Percentiles rank a stretch among this genome's conserved stretches.
Evolutionary conservation across 23 tunicate species (phyloP).

Genomic region (Botrylloides violaceus): DNA sequence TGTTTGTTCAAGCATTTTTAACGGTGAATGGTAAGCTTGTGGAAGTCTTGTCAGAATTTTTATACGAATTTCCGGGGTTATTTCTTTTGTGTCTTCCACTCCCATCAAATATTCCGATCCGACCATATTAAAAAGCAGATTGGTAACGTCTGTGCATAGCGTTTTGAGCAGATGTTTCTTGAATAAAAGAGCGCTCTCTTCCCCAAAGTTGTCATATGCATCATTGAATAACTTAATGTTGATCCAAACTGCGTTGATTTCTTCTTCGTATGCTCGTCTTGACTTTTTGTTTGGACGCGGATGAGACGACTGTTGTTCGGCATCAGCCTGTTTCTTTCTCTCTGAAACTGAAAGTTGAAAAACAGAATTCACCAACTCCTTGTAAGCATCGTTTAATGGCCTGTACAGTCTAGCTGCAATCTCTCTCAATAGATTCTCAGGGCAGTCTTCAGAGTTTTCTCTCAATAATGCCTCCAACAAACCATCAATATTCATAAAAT

Average conservation of each 20-base stretch:
- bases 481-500: slow-evolving; percentile 53
- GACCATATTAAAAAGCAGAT: slow-evolving; percentile 33
- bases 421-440: slow-evolving; percentile 28
- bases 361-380: slow-evolving; percentile 54
- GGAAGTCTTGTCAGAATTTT: slow-evolving; percentile 57
- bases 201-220: slow-evolving; percentile 33
- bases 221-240: slow-evolving; percentile 30
- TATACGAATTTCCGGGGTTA: slow-evolving; percentile 37
- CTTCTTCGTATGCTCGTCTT: slow-evolving; percentile 51
- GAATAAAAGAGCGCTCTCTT: slow-evolving; percentile 14
- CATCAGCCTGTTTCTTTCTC: slow-evolving; percentile 15
- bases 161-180: slow-evolving; percentile 48
- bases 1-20: slow-evolving; percentile 40
- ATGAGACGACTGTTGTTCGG: background rate
- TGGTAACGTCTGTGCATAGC: slow-evolving; percentile 34
- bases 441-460: slow-evolving; percentile 36
- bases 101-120: slow-evolving; percentile 41
- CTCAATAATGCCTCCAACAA: slow-evolving; percentile 29
- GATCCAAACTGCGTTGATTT: slow-evolving; percentile 48
- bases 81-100: slow-evolving; percentile 18
- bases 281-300: slow-evolving; percentile 10
- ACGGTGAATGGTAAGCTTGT: slow-evolving; percentile 20
- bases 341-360: slow-evolving; percentile 31
- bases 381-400: slow-evolving; percentile 28
- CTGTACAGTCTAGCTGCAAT: slow-evolving; percentile 42